Percentiles rank a stretch among this genome's conserved stretches.
Evolutionary conservation across 1,140 invertebrate species (phyloP).

Genomic region (Dysdera silvatica): DNA sequence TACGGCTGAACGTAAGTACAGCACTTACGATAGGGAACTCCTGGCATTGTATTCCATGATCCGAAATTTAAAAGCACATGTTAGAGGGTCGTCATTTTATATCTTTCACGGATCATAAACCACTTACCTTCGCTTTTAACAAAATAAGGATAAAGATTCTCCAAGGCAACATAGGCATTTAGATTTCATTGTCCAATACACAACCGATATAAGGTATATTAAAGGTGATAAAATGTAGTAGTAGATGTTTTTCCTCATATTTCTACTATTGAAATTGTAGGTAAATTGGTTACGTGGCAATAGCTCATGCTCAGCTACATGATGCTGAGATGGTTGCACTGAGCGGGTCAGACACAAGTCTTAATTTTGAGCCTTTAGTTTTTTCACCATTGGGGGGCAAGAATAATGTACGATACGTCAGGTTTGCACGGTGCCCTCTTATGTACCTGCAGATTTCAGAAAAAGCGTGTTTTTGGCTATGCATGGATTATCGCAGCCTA

Average conservation of each 20-base stretch:
- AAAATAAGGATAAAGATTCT: neutral
- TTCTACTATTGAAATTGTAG: neutral
- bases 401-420: constrained; percentile 2
- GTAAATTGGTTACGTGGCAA: neutral
- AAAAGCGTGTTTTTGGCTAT: constrained; percentile 1
- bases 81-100: constrained; percentile 38
- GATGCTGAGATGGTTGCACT: too few species aligned
- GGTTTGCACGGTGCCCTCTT: neutral
- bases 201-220: constrained; percentile 40
- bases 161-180: constrained; percentile 33
- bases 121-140: constrained; percentile 33
- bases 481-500: neutral
- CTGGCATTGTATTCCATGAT: constrained; percentile 35
- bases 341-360: neutral
- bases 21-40: constrained; percentile 34
- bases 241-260: constrained; percentile 14
- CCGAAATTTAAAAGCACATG: constrained; percentile 35
- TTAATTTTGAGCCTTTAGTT: neutral
- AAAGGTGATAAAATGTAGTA: constrained; percentile 37
- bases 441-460: constrained; percentile 12
- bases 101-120: constrained; percentile 38
- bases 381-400: neutral
- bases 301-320: neutral
- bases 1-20: constrained; percentile 23
- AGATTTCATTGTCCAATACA: constrained; percentile 42